phyloP scores from a whole-genome alignment of 2,113 vertebrate species.

The Salvator merianae region DNA sequence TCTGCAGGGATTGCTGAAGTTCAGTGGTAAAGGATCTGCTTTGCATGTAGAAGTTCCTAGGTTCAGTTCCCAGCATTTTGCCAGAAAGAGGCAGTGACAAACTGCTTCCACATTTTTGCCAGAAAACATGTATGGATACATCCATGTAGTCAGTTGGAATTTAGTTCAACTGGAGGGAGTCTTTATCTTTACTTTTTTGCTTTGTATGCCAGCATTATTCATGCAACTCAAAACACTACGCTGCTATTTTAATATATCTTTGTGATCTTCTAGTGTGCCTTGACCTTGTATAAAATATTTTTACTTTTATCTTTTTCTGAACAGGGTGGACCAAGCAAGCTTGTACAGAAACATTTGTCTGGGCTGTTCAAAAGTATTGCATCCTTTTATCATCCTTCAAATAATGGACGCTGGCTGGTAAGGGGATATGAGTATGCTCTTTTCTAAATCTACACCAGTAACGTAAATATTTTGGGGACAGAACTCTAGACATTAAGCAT shows the following conservation, averaged over 20 bases:
- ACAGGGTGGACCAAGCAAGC: constrained; percentile 94
- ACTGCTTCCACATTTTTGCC: too few relatives aligned
- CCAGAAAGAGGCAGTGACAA: too few relatives aligned
- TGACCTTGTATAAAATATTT: not conserved
- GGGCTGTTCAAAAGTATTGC: constrained; percentile 95
- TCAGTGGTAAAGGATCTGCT: too few relatives aligned
- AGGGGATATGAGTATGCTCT: constrained; percentile 60
- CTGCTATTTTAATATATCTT: not conserved
- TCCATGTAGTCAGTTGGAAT: too few relatives aligned
- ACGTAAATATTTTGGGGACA: not conserved
- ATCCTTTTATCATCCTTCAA: constrained; percentile 97
- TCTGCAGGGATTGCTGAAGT: too few relatives aligned
- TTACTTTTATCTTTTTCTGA: constrained; percentile 32
- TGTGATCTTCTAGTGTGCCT: not conserved
- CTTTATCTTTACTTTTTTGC: too few relatives aligned
- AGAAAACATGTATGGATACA: too few relatives aligned
- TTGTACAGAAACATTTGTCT: constrained; percentile 90
- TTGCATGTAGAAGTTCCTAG: too few relatives aligned
- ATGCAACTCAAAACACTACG: not conserved
- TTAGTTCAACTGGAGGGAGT: too few relatives aligned
- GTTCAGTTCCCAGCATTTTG: too few relatives aligned
- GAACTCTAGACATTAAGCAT: too few relatives aligned
- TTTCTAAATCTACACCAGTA: not conserved
- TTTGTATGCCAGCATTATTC: not conserved
- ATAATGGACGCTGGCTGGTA: constrained; percentile 97